Conservation (phyloP, 1,140 invertebrate genomes). For the Lineus longissimus region DNA sequence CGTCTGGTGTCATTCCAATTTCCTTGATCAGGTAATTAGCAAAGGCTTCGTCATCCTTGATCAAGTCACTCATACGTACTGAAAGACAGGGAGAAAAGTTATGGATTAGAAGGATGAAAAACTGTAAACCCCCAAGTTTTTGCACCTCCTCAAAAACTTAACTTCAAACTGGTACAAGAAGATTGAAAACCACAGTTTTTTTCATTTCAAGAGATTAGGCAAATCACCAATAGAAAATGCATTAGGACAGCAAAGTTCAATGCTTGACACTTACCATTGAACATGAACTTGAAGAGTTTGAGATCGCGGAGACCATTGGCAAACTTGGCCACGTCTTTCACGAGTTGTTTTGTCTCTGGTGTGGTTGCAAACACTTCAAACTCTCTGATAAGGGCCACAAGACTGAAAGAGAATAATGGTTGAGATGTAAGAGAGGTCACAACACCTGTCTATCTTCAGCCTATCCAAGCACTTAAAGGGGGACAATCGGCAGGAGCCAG, state of each 20-base stretch:
- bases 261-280: neutral
- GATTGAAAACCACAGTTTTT: neutral
- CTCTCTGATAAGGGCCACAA: neutral
- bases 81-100: constrained; percentile 12
- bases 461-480: neutral
- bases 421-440: neutral
- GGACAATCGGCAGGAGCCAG: too few species aligned
- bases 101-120: neutral
- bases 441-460: neutral
- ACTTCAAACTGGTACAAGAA: neutral
- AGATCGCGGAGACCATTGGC: neutral
- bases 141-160: neutral
- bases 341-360: neutral
- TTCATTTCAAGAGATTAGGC: neutral
- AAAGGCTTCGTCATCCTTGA: constrained; percentile 25
- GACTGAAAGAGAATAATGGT: constrained; percentile 1
- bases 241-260: too few species aligned
- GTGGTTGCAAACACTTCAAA: neutral
- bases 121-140: too few species aligned
- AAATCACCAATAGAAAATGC: neutral
- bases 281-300: neutral
- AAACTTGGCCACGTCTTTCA: neutral
- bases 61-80: constrained; percentile 34
- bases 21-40: constrained; percentile 26
- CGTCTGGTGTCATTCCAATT: constrained; percentile 21